Evolutionary conservation across 1,140 invertebrate species (phyloP), one percentile per base, ranked within the genome.

Genomic region (Bombus affinis): DNA sequence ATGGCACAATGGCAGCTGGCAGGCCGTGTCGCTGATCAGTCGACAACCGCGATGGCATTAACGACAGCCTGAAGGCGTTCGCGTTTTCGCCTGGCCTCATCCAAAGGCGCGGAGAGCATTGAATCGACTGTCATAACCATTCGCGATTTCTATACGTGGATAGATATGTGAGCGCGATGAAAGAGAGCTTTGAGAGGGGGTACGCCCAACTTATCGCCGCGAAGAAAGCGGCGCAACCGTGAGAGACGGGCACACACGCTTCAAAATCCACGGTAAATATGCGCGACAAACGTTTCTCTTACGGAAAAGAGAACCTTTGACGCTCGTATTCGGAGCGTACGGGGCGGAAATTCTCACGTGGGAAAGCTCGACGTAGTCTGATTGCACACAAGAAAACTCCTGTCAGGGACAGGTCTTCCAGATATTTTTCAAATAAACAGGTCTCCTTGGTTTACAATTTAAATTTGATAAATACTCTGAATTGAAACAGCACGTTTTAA

Each of bases 81-180:
- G 12, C 53, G n/a, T 66, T 47, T 47, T 75, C 39, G 32, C n/a
- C 15, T 13, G 2, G 78, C 8, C 8, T 35, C 39, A 9, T 75
- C n/a, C n/a, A 78, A 71, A 35, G 44, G 28, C n/a, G 53, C 13
- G 73, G 57, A 57, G 28, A 42, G 75, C 79, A 87, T 89, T 82
- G 85, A 90, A 87, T 87, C 78, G 68, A 85, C 85, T 87, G 89
- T 90, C 89, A 85, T 79, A 89, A 84, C 81, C 89, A 86, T 89
- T 89, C 81, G 75, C 77, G 35, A 74, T 77, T 84, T 81, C 88
- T 78, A 89, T 81, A 87, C 85, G 74, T 82, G 75, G 39, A 73
- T 62, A 37, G 80, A 82, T 82, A 47, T 73, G 78, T 59, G 76
- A 28, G 10, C 68, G 25, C 75, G 77, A 73, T 75, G 73, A 87